These are phyloP conservation scores for Aldabrachelys gigantea DNA, from an alignment of 2,113 vertebrate genomes.

Conservation along the genomic window DNA sequence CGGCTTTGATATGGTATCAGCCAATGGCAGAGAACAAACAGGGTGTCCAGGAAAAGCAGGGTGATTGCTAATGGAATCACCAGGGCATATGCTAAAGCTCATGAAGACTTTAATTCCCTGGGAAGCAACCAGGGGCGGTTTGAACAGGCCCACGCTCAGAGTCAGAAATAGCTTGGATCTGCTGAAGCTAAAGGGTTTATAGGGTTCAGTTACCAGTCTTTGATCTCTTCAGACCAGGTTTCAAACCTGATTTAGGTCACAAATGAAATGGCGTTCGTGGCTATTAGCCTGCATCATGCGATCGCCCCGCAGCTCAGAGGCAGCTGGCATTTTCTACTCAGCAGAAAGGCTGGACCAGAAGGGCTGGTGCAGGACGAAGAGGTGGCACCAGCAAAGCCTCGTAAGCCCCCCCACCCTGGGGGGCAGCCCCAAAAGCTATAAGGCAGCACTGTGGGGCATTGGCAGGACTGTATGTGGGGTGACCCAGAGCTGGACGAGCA, in stretches of 20 bases:
- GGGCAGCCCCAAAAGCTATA: neutral
- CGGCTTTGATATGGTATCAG: too few species aligned
- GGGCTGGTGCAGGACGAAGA: neutral
- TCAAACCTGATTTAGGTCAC: neutral
- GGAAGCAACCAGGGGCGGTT: neutral
- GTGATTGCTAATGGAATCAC: too few species aligned
- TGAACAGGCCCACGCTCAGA: neutral
- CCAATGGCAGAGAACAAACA: too few species aligned
- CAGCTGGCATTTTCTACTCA: too few species aligned
- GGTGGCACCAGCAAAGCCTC: neutral
- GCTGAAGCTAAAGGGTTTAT: neutral
- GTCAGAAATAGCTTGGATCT: neutral
- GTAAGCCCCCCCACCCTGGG: too few species aligned
- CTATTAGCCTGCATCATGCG: neutral
- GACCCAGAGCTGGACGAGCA: neutral
- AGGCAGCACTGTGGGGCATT: too few species aligned
- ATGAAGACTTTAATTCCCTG: neutral
- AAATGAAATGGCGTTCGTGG: neutral
- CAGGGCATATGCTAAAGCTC: too few species aligned
- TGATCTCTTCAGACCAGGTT: neutral
- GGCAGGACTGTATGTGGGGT: neutral
- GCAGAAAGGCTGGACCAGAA: too few species aligned
- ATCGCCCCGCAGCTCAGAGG: too few species aligned
- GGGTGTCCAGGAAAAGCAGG: too few species aligned
- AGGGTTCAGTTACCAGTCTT: neutral